A percentile compares a stretch with the other conserved stretches of the same genome.
Conservation (phyloP, 2,113 vertebrate genomes). For the human (Homo sapiens) region DNA sequence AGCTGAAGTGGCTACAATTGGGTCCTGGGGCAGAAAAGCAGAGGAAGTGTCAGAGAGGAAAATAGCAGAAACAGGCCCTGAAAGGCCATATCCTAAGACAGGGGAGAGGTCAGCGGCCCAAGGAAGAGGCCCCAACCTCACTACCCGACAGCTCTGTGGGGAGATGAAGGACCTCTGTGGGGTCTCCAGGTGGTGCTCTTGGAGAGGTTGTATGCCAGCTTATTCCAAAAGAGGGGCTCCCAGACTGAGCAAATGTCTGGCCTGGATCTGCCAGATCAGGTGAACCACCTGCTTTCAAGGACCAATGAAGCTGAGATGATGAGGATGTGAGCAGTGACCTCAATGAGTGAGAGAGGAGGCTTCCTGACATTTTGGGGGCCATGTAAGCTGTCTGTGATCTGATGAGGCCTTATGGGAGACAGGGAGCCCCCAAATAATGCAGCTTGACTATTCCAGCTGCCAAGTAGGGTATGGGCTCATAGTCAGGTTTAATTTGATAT, state of each 20-base stretch:
- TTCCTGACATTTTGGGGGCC: no score
- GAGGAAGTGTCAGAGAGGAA: not conserved
- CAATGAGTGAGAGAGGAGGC: rapidly evolving
- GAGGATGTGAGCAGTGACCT: not conserved
- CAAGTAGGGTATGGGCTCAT: not conserved
- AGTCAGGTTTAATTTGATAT: not conserved
- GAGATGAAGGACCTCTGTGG: rapidly evolving
- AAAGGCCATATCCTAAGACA: not conserved
- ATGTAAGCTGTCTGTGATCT: not conserved
- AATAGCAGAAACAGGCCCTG: rapidly evolving
- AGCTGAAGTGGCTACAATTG: no score
- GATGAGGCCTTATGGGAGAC: not conserved
- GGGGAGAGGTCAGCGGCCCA: not conserved
- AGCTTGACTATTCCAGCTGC: not conserved
- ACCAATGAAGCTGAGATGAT: rapidly evolving
- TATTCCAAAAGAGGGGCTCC: not conserved
- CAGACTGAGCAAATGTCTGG: no score
- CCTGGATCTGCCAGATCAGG: not conserved
- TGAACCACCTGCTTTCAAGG: not conserved
- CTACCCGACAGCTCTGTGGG: not conserved
- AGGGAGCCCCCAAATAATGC: not conserved
- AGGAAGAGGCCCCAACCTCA: not conserved
- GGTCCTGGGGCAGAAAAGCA: no score
- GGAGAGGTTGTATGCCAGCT: not conserved
- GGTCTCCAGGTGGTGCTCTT: not conserved